Conservation (phyloP, 2,888 invertebrate species). For the Drosophila koepferae region DNA sequence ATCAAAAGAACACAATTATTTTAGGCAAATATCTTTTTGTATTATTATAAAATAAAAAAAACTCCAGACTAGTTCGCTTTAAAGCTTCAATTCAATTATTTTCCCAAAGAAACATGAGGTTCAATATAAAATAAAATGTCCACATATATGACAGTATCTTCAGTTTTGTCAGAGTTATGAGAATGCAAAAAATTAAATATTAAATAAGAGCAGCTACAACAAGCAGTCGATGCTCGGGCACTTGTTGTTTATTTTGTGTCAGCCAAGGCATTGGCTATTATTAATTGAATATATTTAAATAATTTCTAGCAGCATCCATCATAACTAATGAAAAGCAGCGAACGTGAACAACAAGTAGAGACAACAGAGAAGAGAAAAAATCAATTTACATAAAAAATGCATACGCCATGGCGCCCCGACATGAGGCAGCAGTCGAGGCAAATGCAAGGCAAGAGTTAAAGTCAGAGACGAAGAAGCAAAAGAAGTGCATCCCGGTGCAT, state of each 20-base stretch:
- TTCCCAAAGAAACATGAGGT: no score
- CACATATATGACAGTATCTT: not conserved
- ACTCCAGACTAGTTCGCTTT: no score
- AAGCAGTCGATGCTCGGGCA: not conserved
- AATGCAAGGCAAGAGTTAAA: constrained; percentile 1
- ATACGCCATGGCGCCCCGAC: constrained; percentile 73
- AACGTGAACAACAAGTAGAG: constrained; percentile 15
- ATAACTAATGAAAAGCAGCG: constrained; percentile 68
- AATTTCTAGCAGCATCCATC: constrained; percentile 68
- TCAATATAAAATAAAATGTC: not conserved
- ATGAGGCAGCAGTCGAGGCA: constrained; percentile 1
- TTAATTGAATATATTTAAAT: constrained; percentile 79
- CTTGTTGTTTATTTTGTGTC: constrained; percentile 50
- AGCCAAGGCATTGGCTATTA: constrained; percentile 37
- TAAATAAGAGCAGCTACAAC: not conserved
- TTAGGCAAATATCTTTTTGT: no score
- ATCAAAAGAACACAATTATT: not conserved
- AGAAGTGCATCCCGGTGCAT: constrained; percentile 32
- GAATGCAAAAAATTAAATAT: no score
- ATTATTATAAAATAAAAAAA: no score
- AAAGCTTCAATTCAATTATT: no score
- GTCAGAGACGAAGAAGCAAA: not conserved
- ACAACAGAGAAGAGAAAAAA: constrained; percentile 42
- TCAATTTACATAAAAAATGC: constrained; percentile 78
- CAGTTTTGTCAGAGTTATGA: no score